phyloP scores from a whole-genome alignment of 2,797 vertebrate genomes.

The Myotis pilosus region DNA sequence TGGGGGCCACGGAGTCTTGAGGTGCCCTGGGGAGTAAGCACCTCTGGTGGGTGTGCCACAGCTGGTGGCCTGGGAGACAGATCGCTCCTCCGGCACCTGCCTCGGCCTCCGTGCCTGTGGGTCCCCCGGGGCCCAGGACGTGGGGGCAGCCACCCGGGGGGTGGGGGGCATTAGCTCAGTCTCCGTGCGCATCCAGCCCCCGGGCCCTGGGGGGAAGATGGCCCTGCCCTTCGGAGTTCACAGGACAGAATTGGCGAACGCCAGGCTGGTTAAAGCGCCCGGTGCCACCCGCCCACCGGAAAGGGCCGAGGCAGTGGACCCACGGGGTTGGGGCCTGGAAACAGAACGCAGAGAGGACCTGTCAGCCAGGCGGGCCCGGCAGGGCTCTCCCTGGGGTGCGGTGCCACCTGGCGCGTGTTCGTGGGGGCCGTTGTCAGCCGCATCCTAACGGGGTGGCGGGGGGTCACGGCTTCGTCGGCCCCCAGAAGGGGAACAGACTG shows the following conservation, averaged over 20 bases:
- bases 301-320: neutral
- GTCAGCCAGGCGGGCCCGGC: neutral
- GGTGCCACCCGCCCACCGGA: conserved; percentile 5
- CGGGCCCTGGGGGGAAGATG: neutral
- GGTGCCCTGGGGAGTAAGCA: rapidly evolving
- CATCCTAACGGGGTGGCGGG: neutral
- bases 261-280: neutral
- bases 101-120: neutral
- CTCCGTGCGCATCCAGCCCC: neutral
- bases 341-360: neutral
- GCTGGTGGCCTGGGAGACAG: rapidly evolving
- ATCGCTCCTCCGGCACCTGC: rapidly evolving
- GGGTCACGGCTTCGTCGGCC: neutral
- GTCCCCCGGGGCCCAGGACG: too few species aligned
- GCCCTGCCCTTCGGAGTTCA: neutral
- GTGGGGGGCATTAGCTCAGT: neutral
- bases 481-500: neutral
- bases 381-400: neutral
- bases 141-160: too few species aligned
- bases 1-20: rapidly evolving
- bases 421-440: neutral
- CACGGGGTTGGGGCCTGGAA: neutral
- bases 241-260: neutral
- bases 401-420: neutral
- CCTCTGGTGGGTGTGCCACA: rapidly evolving